Evolutionary conservation across 2,888 invertebrate species (phyloP).

Genomic region (Pilophorus perplexus): DNA sequence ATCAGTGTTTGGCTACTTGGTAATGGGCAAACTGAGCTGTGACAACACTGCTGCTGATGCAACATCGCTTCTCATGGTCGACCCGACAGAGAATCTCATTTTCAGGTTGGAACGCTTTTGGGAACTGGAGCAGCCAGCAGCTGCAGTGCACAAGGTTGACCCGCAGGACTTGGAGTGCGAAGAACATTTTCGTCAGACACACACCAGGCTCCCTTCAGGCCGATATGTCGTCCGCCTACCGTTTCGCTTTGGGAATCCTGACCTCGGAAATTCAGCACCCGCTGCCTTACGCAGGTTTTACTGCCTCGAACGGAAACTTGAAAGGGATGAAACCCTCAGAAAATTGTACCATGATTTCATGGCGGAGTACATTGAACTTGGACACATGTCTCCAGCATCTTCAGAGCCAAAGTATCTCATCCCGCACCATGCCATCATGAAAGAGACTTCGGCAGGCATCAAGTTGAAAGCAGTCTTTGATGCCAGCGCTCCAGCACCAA

Average conservation of each 20-base stretch:
- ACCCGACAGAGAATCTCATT: neutral
- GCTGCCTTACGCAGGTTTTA: slow-evolving; percentile 28
- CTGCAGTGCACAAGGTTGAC: neutral
- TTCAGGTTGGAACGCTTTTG: no score
- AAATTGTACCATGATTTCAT: slow-evolving; percentile 45
- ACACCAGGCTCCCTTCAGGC: slow-evolving; percentile 5
- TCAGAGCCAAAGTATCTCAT: neutral
- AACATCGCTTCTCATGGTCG: neutral
- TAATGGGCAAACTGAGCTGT: slow-evolving; percentile 2
- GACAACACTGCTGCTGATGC: neutral
- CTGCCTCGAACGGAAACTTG: slow-evolving; percentile 30
- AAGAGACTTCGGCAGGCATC: neutral
- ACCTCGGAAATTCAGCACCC: slow-evolving; percentile 22
- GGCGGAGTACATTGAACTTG: slow-evolving; percentile 46
- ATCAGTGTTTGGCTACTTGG: slow-evolving; percentile 12
- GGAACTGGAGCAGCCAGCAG: slow-evolving; percentile 14
- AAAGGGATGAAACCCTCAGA: neutral
- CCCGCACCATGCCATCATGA: slow-evolving; percentile 23
- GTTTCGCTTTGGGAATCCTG: neutral
- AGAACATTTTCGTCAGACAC: slow-evolving; percentile 24
- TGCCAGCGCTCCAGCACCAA: neutral
- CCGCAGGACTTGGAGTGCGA: slow-evolving; percentile 34
- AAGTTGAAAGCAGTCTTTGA: slow-evolving; percentile 31
- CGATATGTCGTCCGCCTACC: slow-evolving; percentile 37
- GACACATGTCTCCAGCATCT: slow-evolving; percentile 44